Evolutionary conservation across 1,140 invertebrate species (phyloP).

Genomic region (Hirudo medicinalis): DNA sequence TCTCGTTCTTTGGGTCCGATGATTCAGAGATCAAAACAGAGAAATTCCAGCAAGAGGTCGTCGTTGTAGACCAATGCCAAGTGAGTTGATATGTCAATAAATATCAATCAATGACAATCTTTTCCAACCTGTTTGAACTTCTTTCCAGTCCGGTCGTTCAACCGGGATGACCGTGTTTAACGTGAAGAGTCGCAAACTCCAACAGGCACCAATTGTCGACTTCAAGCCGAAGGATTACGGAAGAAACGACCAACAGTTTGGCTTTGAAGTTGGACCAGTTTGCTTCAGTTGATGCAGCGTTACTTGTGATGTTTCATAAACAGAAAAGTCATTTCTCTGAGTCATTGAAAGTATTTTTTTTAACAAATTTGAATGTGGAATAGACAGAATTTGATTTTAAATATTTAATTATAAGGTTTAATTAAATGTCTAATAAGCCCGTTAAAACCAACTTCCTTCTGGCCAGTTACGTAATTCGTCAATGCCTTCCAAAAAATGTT

Average conservation of each 20-base stretch:
- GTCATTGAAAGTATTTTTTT: too few species aligned
- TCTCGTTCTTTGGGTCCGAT: slow-evolving; percentile 55
- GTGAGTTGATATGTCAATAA: slow-evolving; percentile 36
- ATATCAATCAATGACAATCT: neutral
- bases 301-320: too few species aligned
- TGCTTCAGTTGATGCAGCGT: slow-evolving; percentile 53
- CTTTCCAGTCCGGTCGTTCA: neutral
- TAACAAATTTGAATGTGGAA: too few species aligned
- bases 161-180: slow-evolving; percentile 44
- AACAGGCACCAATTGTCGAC: slow-evolving; percentile 61
- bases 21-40: slow-evolving; percentile 51
- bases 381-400: too few species aligned
- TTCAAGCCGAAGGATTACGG: slow-evolving; percentile 65
- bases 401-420: too few species aligned
- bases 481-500: too few species aligned
- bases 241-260: slow-evolving; percentile 61
- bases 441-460: too few species aligned
- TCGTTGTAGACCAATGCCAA: slow-evolving; percentile 54
- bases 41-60: slow-evolving; percentile 41
- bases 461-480: too few species aligned
- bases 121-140: neutral
- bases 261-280: slow-evolving; percentile 65
- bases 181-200: slow-evolving; percentile 54
- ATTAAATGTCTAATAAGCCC: too few species aligned
- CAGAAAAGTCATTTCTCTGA: too few species aligned